These are phyloP conservation scores for Neostethus bicornis DNA, from an alignment of 2,797 vertebrate species.

Conservation along the genomic window DNA sequence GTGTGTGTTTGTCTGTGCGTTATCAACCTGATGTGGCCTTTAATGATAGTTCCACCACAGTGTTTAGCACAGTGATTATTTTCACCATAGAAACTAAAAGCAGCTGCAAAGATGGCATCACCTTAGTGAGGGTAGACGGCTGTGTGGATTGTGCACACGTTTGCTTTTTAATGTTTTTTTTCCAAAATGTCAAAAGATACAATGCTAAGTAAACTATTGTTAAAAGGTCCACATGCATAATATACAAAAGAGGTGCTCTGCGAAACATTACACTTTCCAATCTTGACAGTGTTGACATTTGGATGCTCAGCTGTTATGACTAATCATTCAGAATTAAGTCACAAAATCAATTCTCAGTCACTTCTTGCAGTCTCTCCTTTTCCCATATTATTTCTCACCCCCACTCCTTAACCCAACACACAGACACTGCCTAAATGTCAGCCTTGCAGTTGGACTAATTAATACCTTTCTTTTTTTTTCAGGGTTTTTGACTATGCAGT, in stretches of 20 bases:
- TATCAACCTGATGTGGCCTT: constrained; percentile 4
- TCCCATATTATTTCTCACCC: constrained; percentile 2
- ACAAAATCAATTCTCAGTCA: constrained; percentile 71
- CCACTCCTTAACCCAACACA: too few relatives aligned
- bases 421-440: constrained; percentile 70
- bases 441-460: constrained; percentile 73
- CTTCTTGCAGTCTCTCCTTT: constrained; percentile 35
- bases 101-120: neutral
- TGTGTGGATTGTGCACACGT: neutral
- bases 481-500: constrained; percentile 18
- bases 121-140: constrained; percentile 3
- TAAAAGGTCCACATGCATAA: constrained; percentile 52
- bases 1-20: constrained; percentile 9
- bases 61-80: constrained; percentile 19
- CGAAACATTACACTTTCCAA: constrained; percentile 44
- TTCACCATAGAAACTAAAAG: neutral
- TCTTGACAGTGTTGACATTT: constrained; percentile 72
- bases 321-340: constrained; percentile 77
- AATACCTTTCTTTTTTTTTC: constrained; percentile 59
- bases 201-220: constrained; percentile 34
- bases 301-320: constrained; percentile 62
- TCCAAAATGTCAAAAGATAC: constrained; percentile 39
- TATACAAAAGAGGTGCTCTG: constrained; percentile 16
- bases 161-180: constrained; percentile 31
- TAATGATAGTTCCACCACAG: neutral